phyloP scores from a whole-genome alignment of 2,113 vertebrate genomes.

The Pelecanus crispus region DNA sequence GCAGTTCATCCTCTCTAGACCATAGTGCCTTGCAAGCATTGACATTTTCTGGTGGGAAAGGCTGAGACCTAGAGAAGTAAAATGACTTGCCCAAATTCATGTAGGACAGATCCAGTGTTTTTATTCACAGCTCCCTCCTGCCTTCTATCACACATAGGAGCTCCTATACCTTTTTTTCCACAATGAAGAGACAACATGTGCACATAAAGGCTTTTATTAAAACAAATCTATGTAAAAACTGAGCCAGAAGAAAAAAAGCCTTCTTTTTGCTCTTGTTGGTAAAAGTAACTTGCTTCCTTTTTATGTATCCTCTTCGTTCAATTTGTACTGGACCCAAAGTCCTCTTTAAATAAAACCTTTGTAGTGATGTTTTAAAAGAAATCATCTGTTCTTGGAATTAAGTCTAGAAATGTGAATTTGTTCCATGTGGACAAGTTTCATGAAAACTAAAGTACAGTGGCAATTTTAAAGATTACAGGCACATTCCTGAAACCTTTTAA shows the following conservation, averaged over 20 bases:
- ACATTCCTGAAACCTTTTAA: not conserved
- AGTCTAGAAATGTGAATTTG: slow-evolving; percentile 9
- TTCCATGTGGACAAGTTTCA: slow-evolving; percentile 7
- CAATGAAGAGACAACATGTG: not conserved
- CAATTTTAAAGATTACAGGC: slow-evolving; percentile 9
- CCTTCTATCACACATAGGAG: not conserved
- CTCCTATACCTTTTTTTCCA: not conserved
- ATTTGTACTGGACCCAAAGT: not conserved
- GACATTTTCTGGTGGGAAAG: not conserved
- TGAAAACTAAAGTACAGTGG: not conserved
- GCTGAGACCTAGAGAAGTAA: not conserved
- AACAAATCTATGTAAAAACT: not conserved
- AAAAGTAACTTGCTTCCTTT: not conserved
- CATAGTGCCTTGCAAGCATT: not conserved
- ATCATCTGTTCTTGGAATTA: slow-evolving; percentile 6
- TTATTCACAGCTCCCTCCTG: not conserved
- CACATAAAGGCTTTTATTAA: not conserved
- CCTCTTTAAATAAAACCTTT: not conserved
- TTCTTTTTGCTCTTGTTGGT: not conserved
- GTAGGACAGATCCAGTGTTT: not conserved
- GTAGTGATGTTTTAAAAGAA: not conserved
- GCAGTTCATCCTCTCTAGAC: not conserved
- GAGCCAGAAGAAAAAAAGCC: not conserved
- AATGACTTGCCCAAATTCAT: not conserved
- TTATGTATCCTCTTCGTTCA: not conserved